Conservation (phyloP, 2,797 vertebrate species). For the Tokudaia muenninki region DNA sequence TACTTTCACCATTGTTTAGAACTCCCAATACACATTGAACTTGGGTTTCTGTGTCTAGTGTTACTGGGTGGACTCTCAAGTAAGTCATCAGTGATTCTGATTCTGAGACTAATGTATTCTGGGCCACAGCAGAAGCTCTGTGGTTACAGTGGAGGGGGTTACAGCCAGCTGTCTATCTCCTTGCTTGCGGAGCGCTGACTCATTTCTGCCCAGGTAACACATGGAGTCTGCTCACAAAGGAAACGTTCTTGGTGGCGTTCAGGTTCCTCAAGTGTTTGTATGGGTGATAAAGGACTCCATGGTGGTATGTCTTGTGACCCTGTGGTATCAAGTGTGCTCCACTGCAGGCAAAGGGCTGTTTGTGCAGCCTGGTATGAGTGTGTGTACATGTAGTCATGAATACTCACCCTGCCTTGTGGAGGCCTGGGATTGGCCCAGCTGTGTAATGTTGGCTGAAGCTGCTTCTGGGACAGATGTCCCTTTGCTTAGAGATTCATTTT, state of each 20-base stretch:
- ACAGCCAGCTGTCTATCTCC: neutral
- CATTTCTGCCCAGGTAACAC: neutral
- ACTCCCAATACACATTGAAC: neutral
- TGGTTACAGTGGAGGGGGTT: neutral
- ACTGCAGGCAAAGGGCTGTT: neutral
- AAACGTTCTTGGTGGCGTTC: too few species aligned
- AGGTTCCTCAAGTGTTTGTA: neutral
- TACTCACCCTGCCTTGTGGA: neutral
- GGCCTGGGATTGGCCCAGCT: slow-evolving; percentile 49
- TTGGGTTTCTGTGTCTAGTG: neutral
- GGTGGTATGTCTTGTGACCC: neutral
- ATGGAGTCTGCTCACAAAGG: neutral
- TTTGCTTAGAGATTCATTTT: slow-evolving; percentile 83
- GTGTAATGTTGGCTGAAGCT: slow-evolving; percentile 42
- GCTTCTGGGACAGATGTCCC: slow-evolving; percentile 82
- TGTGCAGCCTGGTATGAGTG: neutral
- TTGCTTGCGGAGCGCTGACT: neutral
- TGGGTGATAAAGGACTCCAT: neutral
- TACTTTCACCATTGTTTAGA: neutral
- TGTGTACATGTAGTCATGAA: neutral
- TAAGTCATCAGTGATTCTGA: neutral
- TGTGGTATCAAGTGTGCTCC: neutral
- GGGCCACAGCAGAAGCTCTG: neutral
- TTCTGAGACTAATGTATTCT: neutral
- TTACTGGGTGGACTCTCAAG: neutral